phyloP scores from a whole-genome alignment of 2,113 vertebrate genomes.

The Phalacrocorax pelagicus region DNA sequence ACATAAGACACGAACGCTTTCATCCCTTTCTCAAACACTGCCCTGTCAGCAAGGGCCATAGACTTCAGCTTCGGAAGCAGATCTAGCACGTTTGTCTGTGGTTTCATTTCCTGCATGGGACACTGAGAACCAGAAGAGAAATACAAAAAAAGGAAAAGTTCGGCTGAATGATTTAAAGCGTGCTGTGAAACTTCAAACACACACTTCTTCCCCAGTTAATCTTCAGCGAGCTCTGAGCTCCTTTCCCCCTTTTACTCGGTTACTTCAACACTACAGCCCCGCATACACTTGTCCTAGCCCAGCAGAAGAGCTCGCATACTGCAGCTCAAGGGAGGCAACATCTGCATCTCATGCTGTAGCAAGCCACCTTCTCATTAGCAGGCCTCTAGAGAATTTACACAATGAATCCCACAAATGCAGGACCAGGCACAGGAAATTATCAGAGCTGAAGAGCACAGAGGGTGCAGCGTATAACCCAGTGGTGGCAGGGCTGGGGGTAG shows the following conservation, averaged over 20 bases:
- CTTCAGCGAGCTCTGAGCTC: background rate
- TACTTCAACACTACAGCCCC: background rate
- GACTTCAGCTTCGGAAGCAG: conserved; percentile 86
- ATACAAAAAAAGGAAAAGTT: background rate
- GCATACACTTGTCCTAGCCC: background rate
- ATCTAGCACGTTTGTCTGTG: conserved; percentile 73
- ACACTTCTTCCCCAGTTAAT: background rate
- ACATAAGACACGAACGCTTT: conserved; percentile 89
- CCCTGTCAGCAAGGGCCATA: conserved; percentile 85
- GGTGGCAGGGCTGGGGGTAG: too few species aligned
- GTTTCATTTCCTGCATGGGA: conserved; percentile 85
- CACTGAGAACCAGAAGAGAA: conserved; percentile 75
- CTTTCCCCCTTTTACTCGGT: too few species aligned
- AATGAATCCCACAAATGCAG: background rate
- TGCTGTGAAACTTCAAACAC: background rate
- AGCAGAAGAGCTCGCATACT: background rate
- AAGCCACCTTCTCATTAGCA: background rate
- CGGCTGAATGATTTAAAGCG: background rate
- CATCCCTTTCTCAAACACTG: conserved; percentile 90
- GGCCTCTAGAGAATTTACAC: background rate
- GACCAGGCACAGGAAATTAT: background rate
- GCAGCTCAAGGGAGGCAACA: background rate
- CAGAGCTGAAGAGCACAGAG: background rate
- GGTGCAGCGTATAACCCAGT: background rate
- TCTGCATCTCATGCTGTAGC: background rate